phyloP scores from a whole-genome alignment of 2,888 invertebrate genomes.

The Tipula helvola region DNA sequence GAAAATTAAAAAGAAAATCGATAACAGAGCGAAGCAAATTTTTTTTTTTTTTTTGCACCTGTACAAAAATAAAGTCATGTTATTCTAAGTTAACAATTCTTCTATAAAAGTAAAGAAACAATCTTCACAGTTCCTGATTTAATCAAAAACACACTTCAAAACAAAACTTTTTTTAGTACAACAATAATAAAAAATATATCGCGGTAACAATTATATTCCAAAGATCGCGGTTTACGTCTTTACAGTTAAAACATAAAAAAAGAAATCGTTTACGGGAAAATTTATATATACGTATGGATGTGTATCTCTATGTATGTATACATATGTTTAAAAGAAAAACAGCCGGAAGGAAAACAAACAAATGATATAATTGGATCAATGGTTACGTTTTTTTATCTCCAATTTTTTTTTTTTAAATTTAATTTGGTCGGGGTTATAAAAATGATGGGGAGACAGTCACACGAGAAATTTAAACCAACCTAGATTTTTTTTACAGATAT shows the following conservation, averaged over 20 bases:
- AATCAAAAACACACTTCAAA: neutral
- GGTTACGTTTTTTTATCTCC: neutral
- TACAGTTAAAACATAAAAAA: neutral
- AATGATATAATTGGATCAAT: slow-evolving; percentile 4
- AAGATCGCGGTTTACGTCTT: neutral
- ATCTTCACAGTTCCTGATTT: neutral
- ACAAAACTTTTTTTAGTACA: neutral
- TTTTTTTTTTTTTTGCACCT: neutral
- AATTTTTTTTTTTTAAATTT: neutral
- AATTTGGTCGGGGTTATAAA: neutral
- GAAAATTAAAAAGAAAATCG: too few relatives aligned
- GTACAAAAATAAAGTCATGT: neutral
- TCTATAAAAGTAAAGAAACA: neutral
- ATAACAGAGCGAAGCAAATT: neutral
- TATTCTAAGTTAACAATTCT: neutral
- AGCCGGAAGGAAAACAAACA: neutral
- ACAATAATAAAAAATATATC: neutral
- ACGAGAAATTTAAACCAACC: neutral
- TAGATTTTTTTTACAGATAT: neutral
- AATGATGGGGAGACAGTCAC: neutral
- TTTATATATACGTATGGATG: neutral
- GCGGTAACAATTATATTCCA: neutral
- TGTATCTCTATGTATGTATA: neutral
- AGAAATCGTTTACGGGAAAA: neutral
- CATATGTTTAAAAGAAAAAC: neutral